Base-by-base conservation (phyloP, 2,113 vertebrate genomes). In the Acinonyx jubatus region DNA sequence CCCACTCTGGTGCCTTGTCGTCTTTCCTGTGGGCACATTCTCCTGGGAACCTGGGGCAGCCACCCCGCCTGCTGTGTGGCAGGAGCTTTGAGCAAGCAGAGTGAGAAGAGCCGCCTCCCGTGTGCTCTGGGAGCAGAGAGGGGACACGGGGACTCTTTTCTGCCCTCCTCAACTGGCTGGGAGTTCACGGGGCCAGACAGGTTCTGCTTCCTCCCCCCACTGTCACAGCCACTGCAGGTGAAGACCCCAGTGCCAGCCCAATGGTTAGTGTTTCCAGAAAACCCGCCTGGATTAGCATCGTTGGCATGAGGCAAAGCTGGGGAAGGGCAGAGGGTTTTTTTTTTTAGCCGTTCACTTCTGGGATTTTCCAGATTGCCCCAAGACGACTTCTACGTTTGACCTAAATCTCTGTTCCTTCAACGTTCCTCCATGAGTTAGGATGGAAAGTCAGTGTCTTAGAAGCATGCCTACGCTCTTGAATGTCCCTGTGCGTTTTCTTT, bases 71-170 rank as follows among this genome's bases (percentile, higher is more conserved):
- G 7, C 38, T 23, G 14, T 25, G 29, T 61, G 74, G 23, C 13
- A 7, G 55, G 94, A 55, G 36, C 57, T 63, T 5, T 11, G 87
- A 94, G 65, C 13, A 25, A 4, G 16, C 55, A 33, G 29, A 29
- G 6, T 9, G 38, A 18, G 45, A 11, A 1, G 36, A 65, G 52
- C 45, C 8, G 52, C 45, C 8, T 48, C 23, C 0, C 0, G 14
- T 41, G 27, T 1, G 29, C 18, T 31, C 78, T 3, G 38, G 68
- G 27, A 31, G 29, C 18, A 0, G 41, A 38, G 25, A 57, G 63
- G 36, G 5, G 31, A 10, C 7, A 2, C 12, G 0, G 7, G 4
- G 6, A 31, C 4, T 1, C 38, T 21, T 4, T 33, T 1, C 0
- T 36, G 69, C 2, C 0, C 36, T 31, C n/a, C 41, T 55, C 11